Percentiles rank a stretch among this genome's conserved stretches.
These are phyloP conservation scores for Ascidia mentula DNA, from an alignment of 23 tunicate species.

Conservation along the genomic window DNA sequence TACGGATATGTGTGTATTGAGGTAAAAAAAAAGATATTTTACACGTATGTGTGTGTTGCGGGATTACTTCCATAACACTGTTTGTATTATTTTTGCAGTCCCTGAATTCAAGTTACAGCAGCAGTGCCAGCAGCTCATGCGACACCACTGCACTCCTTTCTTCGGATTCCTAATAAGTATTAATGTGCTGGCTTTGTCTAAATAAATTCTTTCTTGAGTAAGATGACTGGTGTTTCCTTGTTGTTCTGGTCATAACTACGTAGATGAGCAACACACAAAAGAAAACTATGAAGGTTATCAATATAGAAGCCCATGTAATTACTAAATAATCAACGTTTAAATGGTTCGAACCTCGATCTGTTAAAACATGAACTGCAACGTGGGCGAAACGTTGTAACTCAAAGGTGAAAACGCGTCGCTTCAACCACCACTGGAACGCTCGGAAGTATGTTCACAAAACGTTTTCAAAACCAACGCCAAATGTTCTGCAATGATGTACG, in stretches of 20 bases:
- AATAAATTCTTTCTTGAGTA: not conserved
- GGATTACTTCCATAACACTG: not conserved
- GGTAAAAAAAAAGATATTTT: too few species aligned
- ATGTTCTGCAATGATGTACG: slow-evolving; percentile 1
- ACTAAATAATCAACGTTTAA: too few species aligned
- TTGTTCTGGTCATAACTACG: not conserved
- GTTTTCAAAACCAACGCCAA: not conserved
- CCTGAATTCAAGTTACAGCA: not conserved
- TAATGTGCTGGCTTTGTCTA: not conserved
- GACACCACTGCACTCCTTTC: slow-evolving; percentile 3
- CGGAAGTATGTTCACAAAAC: slow-evolving; percentile 1
- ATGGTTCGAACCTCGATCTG: not conserved
- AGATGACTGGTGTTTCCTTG: not conserved
- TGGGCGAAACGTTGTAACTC: not conserved
- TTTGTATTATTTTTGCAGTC: not conserved
- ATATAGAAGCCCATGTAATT: too few species aligned
- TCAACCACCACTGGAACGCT: not conserved
- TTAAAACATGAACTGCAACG: slow-evolving; percentile 1
- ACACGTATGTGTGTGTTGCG: too few species aligned
- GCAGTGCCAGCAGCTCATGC: not conserved
- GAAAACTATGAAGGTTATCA: not conserved
- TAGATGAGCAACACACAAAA: not conserved
- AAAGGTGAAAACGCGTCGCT: slow-evolving; percentile 2
- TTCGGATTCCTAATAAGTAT: not conserved
- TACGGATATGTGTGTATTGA: too few species aligned